Evolutionary conservation across 2,797 vertebrate species (phyloP).

Genomic region (Sitta carolinensis): DNA sequence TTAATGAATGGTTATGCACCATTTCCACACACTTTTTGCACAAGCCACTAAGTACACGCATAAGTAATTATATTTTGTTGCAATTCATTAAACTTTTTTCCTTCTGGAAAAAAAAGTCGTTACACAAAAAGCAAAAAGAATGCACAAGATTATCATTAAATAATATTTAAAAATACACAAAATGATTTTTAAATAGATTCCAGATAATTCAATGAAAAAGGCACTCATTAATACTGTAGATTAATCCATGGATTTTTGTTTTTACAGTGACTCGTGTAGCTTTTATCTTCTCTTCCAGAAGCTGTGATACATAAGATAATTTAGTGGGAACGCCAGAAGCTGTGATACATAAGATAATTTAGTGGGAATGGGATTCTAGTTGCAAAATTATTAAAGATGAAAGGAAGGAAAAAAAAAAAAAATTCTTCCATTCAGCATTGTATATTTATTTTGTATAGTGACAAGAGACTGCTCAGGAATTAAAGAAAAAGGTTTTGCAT

Average conservation of each 20-base stretch:
- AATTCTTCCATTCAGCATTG: rapidly evolving
- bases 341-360: not conserved
- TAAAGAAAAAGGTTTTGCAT: not conserved
- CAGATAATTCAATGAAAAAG: not conserved
- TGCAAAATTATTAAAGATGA: not conserved
- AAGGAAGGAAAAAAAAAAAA: not conserved
- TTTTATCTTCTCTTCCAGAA: not conserved
- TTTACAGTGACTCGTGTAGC: not conserved
- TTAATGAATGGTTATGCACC: not conserved
- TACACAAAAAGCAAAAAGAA: not conserved
- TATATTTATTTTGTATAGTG: not conserved
- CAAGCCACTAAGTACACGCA: not conserved
- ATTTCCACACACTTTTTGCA: conserved; percentile 1
- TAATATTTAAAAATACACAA: not conserved
- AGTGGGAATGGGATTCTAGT: not conserved
- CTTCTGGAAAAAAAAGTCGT: not conserved
- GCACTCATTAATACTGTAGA: not conserved
- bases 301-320: not conserved
- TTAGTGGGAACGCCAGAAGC: not conserved
- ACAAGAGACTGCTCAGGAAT: not conserved
- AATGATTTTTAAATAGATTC: not conserved
- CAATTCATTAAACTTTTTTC: not conserved
- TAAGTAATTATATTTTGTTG: not conserved
- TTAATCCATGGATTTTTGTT: not conserved
- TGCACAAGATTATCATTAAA: not conserved